phyloP scores from a whole-genome alignment of 2,888 invertebrate species.

The Athalia circularis region DNA sequence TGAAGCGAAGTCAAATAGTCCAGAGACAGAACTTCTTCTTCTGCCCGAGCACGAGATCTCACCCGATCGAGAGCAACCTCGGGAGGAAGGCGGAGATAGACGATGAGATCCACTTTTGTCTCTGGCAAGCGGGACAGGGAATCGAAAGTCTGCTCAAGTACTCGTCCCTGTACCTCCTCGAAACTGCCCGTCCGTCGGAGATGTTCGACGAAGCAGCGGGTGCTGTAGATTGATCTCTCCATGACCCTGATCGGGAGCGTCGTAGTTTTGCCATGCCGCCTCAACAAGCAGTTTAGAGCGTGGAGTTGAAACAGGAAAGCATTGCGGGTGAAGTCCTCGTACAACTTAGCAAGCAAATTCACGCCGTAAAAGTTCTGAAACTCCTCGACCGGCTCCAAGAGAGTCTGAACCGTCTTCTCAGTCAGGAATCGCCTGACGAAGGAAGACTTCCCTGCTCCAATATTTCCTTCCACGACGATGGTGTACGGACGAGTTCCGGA shows the following conservation, averaged over 20 bases:
- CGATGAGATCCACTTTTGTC: background rate
- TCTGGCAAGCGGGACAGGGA: too few relatives aligned
- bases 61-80: background rate
- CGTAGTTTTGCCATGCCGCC: background rate
- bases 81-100: background rate
- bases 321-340: background rate
- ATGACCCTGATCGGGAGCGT: background rate
- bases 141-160: background rate
- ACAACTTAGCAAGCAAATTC: background rate
- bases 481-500: too few relatives aligned
- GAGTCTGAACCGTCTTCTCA: background rate
- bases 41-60: background rate
- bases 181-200: background rate
- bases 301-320: background rate
- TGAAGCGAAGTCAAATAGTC: background rate
- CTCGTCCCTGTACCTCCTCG: background rate
- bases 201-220: background rate
- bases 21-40: background rate
- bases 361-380: background rate
- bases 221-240: slow-evolving; percentile 8
- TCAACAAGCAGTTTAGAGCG: background rate
- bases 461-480: background rate
- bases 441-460: background rate
- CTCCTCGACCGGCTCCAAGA: background rate
- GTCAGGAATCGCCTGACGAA: background rate